Conservation (phyloP, 2,113 vertebrate genomes). For the Antechinus stuartii region DNA sequence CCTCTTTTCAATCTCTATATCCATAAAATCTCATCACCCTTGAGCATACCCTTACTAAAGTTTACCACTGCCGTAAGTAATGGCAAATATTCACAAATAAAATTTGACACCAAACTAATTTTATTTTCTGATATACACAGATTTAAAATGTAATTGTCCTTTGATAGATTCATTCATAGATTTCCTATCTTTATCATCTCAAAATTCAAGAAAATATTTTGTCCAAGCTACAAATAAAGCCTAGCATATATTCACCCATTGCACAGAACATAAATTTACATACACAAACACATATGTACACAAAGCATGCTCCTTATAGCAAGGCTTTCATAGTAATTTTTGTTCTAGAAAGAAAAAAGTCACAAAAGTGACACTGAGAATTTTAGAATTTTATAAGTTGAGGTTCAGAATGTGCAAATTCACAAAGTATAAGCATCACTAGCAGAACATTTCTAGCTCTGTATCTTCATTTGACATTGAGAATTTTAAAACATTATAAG, state of each 20-base stretch:
- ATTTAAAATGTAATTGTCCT: constrained; percentile 52
- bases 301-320: not conserved
- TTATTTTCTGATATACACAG: constrained; percentile 36
- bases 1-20: constrained; percentile 20
- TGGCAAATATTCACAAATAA: constrained; percentile 68
- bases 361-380: not conserved
- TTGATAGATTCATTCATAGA: constrained; percentile 51
- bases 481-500: not conserved
- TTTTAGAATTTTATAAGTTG: not conserved
- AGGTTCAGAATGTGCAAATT: not conserved
- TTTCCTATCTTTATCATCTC: constrained; percentile 56
- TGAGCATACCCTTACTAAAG: constrained; percentile 57
- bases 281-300: constrained; percentile 46
- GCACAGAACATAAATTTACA: constrained; percentile 59
- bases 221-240: constrained; percentile 72
- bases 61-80: constrained; percentile 70
- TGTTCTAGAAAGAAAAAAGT: not conserved
- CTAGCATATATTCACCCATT: constrained; percentile 76
- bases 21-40: constrained; percentile 37
- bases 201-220: constrained; percentile 67
- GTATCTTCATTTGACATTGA: not conserved
- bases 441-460: not conserved
- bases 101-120: constrained; percentile 61
- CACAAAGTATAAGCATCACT: not conserved
- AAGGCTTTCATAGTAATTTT: not conserved